A percentile compares a stretch with the other conserved stretches of the same genome.
phyloP scores from a whole-genome alignment of 2,888 invertebrate genomes.

The Acheta domesticus region DNA sequence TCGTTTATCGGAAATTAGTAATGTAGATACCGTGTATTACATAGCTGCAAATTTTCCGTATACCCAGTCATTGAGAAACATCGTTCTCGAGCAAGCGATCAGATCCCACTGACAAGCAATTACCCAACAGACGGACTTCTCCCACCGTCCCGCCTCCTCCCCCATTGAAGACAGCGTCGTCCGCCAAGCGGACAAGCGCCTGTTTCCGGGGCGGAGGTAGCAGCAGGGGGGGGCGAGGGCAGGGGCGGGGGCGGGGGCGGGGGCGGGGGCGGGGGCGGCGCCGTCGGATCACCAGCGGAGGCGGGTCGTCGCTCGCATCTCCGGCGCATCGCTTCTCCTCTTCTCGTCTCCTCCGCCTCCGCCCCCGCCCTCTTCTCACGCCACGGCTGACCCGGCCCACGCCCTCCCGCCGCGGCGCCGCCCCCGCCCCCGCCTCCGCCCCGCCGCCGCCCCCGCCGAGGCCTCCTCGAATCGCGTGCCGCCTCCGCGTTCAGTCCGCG shows the following conservation, averaged over 20 bases:
- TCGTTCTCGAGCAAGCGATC: no score
- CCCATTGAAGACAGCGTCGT: no score
- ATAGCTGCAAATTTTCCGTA: no score
- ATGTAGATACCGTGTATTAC: no score
- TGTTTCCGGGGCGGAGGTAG: no score
- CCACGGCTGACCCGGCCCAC: conserved; percentile 18
- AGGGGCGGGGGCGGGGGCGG: background rate
- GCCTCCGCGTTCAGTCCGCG: background rate
- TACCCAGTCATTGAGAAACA: no score
- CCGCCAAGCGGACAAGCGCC: no score
- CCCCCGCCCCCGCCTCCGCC: background rate
- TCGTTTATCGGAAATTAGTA: no score
- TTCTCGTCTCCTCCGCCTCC: background rate
- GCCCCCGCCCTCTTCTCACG: conserved; percentile 18
- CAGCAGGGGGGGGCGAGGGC: no score
- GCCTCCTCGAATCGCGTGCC: conserved; percentile 7
- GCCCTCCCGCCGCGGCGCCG: background rate
- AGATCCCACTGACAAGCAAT: no score
- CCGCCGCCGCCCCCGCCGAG: background rate
- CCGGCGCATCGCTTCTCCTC: background rate
- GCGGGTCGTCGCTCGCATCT: background rate
- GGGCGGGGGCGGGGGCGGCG: background rate
- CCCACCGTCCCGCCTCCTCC: no score
- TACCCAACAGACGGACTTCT: no score
- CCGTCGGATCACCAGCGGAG: background rate